A percentile compares a stretch with the other conserved stretches of the same genome.
Evolutionary conservation across 2,113 vertebrate genomes (phyloP).

Genomic region (Oriolus oriolus): DNA sequence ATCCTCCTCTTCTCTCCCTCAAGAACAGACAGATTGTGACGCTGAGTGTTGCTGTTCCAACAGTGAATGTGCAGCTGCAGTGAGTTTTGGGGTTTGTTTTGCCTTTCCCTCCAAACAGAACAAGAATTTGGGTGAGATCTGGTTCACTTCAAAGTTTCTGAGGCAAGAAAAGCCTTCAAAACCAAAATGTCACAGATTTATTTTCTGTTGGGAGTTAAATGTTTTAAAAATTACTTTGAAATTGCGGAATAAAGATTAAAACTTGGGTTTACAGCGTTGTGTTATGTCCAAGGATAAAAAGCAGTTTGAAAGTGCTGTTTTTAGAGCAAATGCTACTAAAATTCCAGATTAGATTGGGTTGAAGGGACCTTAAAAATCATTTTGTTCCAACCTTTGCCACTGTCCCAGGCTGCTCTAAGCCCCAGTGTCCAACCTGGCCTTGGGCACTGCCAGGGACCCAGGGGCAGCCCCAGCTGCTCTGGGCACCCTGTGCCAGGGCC

Average conservation of each 20-base stretch:
- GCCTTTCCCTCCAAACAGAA: background rate
- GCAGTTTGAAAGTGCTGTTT: background rate
- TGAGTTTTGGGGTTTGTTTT: background rate
- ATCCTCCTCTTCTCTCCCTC: background rate
- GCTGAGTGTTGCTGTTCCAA: background rate
- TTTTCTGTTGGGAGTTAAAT: background rate
- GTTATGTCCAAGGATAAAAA: background rate
- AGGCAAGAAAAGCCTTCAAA: background rate
- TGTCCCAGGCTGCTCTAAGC: background rate
- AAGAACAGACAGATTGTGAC: background rate
- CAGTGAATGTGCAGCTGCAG: background rate
- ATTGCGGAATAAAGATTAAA: background rate
- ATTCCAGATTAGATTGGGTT: background rate
- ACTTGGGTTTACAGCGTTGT: background rate
- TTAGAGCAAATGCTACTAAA: background rate
- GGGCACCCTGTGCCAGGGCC: background rate
- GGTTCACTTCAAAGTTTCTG: background rate
- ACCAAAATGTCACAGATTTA: background rate
- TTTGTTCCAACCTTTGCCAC: background rate
- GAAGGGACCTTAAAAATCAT: background rate
- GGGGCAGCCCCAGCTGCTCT: background rate
- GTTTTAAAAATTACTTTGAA: background rate
- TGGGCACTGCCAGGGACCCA: background rate
- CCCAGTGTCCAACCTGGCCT: background rate
- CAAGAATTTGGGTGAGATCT: background rate